Evolutionary conservation across 2,113 vertebrate species (phyloP).

Genomic region (Erythrocercus mccallii): DNA sequence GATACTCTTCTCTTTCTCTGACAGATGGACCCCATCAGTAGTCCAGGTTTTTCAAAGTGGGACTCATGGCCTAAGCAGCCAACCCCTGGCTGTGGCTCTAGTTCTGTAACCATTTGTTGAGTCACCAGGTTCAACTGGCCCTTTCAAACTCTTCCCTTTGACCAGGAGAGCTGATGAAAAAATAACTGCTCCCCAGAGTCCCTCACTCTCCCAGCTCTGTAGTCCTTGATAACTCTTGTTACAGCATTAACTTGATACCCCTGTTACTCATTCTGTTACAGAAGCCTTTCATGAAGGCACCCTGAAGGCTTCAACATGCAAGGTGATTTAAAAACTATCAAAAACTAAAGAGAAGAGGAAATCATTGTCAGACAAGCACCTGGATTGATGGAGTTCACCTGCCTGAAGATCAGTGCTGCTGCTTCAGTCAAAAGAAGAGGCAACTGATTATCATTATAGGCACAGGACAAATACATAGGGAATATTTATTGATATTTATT

Average conservation of each 20-base stretch:
- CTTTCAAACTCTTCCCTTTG: background rate
- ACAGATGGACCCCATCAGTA: background rate
- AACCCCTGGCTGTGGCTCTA: background rate
- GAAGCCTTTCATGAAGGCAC: background rate
- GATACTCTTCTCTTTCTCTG: background rate
- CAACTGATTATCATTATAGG: background rate
- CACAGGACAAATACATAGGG: background rate
- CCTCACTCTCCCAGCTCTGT: background rate
- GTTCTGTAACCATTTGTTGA: background rate
- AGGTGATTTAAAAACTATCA: background rate
- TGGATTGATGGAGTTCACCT: background rate
- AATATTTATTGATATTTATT: background rate
- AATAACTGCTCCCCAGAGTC: background rate
- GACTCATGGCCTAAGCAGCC: background rate
- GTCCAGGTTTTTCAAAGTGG: background rate
- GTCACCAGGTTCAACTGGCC: rapidly evolving
- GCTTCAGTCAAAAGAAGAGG: background rate
- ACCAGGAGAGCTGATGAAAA: background rate
- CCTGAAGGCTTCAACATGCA: background rate
- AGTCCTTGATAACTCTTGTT: background rate
- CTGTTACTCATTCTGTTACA: background rate
- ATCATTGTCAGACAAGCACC: background rate
- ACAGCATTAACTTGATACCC: background rate
- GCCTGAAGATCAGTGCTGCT: background rate
- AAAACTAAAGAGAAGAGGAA: background rate